phyloP scores from a whole-genome alignment of 2,113 vertebrate genomes.

The Peucedramus taeniatus region DNA sequence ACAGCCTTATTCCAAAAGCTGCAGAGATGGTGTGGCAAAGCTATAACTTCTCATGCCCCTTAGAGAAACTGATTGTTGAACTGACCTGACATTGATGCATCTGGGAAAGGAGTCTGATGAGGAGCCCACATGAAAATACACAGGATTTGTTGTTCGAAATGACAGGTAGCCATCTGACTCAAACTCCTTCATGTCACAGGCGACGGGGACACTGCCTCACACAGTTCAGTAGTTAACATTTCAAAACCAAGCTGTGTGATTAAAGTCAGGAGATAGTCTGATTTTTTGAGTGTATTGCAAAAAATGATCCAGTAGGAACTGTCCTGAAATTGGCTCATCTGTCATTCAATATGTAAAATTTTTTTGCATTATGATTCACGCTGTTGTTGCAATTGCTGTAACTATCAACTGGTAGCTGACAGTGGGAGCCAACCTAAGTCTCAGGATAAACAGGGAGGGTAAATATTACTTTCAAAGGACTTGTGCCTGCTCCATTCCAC shows the following conservation, averaged over 20 bases:
- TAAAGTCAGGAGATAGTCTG: not conserved
- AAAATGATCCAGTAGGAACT: not conserved
- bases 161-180: not conserved
- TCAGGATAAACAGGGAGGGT: not conserved
- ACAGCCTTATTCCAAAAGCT: not conserved
- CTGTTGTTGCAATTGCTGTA: not conserved
- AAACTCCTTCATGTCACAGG: not conserved
- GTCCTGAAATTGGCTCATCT: not conserved
- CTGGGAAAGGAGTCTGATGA: not conserved
- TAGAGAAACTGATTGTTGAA: not conserved
- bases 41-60: not conserved
- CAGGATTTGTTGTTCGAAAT: not conserved
- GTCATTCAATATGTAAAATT: not conserved
- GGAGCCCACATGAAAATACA: not conserved
- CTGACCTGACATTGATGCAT: not conserved
- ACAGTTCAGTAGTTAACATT: not conserved
- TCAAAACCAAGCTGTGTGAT: not conserved
- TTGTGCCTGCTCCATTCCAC: not conserved
- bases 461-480: not conserved
- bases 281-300: not conserved
- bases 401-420: not conserved
- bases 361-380: conserved; percentile 36
- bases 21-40: not conserved
- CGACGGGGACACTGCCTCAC: not conserved
- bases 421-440: not conserved